phyloP scores from a whole-genome alignment of 2,113 vertebrate genomes.

The Eurystomus gularis region DNA sequence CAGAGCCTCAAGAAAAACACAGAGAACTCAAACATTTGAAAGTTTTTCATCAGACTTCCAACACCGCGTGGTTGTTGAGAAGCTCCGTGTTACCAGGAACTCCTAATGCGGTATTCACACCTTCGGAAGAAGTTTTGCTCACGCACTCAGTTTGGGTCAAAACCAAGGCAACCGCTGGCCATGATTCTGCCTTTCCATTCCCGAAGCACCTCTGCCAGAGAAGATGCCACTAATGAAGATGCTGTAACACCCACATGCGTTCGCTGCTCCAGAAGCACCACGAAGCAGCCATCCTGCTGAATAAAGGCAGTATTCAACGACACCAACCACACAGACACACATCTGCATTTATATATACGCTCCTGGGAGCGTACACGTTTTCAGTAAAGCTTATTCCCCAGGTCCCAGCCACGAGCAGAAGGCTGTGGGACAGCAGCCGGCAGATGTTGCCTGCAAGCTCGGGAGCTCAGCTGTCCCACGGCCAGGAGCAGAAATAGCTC shows the following conservation, averaged over 20 bases:
- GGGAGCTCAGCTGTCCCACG: neutral
- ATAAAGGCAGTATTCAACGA: no score
- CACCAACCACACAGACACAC: fast-evolving
- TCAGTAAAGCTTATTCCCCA: neutral
- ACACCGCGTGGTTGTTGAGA: fast-evolving
- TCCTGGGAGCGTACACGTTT: fast-evolving
- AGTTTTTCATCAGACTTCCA: neutral
- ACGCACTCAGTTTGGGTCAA: neutral
- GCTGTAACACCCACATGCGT: fast-evolving
- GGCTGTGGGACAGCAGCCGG: fast-evolving
- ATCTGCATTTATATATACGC: fast-evolving
- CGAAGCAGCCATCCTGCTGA: no score
- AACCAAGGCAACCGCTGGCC: neutral
- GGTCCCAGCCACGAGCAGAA: neutral
- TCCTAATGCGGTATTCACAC: neutral
- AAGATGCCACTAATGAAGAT: fast-evolving
- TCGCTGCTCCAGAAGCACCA: fast-evolving
- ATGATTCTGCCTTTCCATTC: neutral
- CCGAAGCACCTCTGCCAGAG: neutral
- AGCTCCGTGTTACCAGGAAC: neutral
- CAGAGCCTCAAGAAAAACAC: no score
- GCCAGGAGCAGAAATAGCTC: neutral
- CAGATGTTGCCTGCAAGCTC: neutral
- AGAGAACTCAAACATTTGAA: neutral
- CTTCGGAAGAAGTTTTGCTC: neutral